Evolutionary conservation across 64 coral and sea anemone genomes (phyloP), one percentile per base, ranked within the genome.

Genomic region (Montipora foliosa): DNA sequence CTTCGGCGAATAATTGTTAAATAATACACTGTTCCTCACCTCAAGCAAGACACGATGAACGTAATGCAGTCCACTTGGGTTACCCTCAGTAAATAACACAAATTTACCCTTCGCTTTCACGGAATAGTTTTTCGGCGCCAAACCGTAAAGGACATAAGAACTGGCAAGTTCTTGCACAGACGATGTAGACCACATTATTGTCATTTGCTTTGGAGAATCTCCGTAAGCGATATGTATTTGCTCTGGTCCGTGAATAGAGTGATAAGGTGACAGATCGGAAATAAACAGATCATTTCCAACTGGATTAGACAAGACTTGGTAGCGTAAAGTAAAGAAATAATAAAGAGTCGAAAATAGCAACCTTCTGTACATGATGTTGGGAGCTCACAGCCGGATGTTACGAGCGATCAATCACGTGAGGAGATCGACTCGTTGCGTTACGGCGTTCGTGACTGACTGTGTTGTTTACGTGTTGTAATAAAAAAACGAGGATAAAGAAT

Each of bases 211-310:
- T 4, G 95, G 80, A 49, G 68, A 74, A 66, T 96, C 44, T 6
- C 95, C 95, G 51, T 94, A 96, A 49, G 95, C 87, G 8, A 96
- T 94, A 21, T 96, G 95, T 44, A 96, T 86, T 87, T 96, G 95
- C 21, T 96, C 91, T 20, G 92, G 92, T 2, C 92, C 95, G 44
- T 72, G 88, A 1, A 85, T 14, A 48, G 73, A 88, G 84, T 71
- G 78, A 67, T 69, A 79, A 8, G 73, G 58, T 15, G 82, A 20
- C 45, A 86, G 50, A 86, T 86, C 82, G 13, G 82, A 67, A 37
- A 86, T 22, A 12, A 72, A 20, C 8, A 71, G 44, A 2, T 72
- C 62, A 48, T 51, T 17, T 2, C 3, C 14, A 8, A 3, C 82
- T 72, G 62, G 46, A 86, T 67, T 44, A 20, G 12, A 20, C 47